phyloP scores from a whole-genome alignment of 2,888 invertebrate species.

The Thereva unica region DNA sequence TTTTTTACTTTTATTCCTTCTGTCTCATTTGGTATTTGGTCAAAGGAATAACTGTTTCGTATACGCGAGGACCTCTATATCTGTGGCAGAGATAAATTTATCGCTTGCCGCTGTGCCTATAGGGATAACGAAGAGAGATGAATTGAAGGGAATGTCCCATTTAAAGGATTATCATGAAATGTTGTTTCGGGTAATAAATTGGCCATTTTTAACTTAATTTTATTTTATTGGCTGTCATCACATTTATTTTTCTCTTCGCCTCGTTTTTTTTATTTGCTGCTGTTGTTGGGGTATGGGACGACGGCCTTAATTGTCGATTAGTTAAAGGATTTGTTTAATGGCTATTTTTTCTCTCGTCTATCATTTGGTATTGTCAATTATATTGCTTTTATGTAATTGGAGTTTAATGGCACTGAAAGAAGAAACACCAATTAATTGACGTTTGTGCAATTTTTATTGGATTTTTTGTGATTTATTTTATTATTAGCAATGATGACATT shows the following conservation, averaged over 20 bases:
- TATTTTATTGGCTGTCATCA: conserved; percentile 52
- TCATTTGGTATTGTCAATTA: too few species aligned
- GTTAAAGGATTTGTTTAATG: too few species aligned
- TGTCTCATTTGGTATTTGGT: conserved; percentile 34
- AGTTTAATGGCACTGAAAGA: too few species aligned
- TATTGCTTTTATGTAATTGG: too few species aligned
- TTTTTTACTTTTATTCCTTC: conserved; percentile 17
- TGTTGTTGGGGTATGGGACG: too few species aligned
- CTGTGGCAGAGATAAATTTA: conserved; percentile 25
- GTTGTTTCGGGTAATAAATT: conserved; percentile 44
- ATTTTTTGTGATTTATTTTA: too few species aligned
- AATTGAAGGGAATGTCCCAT: conserved; percentile 52
- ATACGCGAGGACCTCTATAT: conserved; percentile 11
- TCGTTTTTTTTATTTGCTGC: neutral
- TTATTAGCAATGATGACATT: too few species aligned
- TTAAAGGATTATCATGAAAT: conserved; percentile 55
- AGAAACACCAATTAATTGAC: too few species aligned
- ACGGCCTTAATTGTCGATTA: too few species aligned
- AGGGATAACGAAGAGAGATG: conserved; percentile 40
- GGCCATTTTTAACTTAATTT: conserved; percentile 58
- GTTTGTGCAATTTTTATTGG: too few species aligned
- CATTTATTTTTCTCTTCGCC: conserved; percentile 27
- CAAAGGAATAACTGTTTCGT: neutral
- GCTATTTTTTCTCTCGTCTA: too few species aligned
- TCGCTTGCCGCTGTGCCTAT: conserved; percentile 18